Evolutionary conservation across 2,888 invertebrate genomes (phyloP), one percentile per base, ranked within the genome.

Genomic region (Leptinotarsa haldemani): DNA sequence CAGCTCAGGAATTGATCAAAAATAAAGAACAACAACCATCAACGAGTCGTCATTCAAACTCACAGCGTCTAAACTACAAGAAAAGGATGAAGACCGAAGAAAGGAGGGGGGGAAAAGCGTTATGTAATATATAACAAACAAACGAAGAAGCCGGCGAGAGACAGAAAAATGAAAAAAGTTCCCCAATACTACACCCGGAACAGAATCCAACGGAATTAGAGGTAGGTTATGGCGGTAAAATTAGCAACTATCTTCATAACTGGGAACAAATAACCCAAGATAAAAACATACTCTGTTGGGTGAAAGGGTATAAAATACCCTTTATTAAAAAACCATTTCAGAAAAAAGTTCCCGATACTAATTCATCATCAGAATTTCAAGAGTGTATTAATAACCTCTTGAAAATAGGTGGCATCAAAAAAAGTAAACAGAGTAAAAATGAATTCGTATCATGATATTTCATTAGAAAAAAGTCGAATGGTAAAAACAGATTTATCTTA

Each of bases 331-430:
- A 52, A 52, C n/a, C 18, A n/a, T n/a, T n/a, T 7, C n/a, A 52
- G 25, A 52, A 18, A 3, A 2, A 52, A 52, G 52, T 52, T 52
- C 7, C 52, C 16, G 18, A 18, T n/a, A 2, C 52, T 25, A 25
- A 25, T 25, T 25, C 52, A n/a, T 52, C 52, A 16, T 9, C 9
- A 9, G 52, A 52, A 52, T 52, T 52, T n/a, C 18, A 16, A 16
- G 16, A 52, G 16, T 52, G 52, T 52, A 52, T 52, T 18, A 52
- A 18, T 52, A 18, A 18, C 16, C 16, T 30, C 1, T 30, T 30
- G 30, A 30, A 30, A 52, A 52, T 52, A 52, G 52, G n/a, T 52
- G 52, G 18, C 52, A 52, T 52, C n/a, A 52, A 25, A 52, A 52
- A n/a, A 5, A 52, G 52, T 52, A 1, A 16, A n/a, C 52, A 52